These are phyloP conservation scores for Chrysogorgia sp. DNA, from an alignment of 92 coral and sea anemone species.

Conservation along the genomic window DNA sequence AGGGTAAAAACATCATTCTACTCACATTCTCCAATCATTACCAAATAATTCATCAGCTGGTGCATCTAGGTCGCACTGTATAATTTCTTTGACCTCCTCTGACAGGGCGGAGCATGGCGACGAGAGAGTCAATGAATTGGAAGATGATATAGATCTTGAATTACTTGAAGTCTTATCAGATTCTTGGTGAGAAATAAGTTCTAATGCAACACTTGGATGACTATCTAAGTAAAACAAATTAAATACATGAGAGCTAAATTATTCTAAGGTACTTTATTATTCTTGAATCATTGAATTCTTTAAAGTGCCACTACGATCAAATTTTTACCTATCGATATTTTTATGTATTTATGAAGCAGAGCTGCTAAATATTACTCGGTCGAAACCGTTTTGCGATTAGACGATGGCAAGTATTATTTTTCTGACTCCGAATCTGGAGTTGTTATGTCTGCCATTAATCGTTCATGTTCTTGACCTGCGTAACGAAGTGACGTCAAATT, in stretches of 20 bases:
- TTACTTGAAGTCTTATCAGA: slow-evolving; percentile 11
- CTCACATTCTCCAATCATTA: slow-evolving; percentile 43
- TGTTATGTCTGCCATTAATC: too few relatives aligned
- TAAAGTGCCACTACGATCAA: too few relatives aligned
- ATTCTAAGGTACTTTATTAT: too few relatives aligned
- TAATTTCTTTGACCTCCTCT: not conserved
- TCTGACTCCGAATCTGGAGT: too few relatives aligned
- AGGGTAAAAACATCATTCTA: not conserved
- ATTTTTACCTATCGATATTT: too few relatives aligned
- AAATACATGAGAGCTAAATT: not conserved
- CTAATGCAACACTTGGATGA: not conserved
- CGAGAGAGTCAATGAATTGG: not conserved
- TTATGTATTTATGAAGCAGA: too few relatives aligned
- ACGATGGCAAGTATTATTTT: too few relatives aligned
- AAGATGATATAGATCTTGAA: not conserved
- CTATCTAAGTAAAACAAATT: not conserved
- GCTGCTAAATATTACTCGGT: too few relatives aligned
- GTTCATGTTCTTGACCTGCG: too few relatives aligned
- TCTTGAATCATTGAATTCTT: too few relatives aligned
- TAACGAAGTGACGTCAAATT: too few relatives aligned
- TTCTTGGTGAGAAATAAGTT: not conserved
- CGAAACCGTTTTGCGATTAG: too few relatives aligned
- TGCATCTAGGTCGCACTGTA: not conserved
- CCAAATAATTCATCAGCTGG: not conserved
- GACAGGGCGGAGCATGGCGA: not conserved